phyloP scores from a whole-genome alignment of 2,797 vertebrate species.

The Oophaga sylvatica region DNA sequence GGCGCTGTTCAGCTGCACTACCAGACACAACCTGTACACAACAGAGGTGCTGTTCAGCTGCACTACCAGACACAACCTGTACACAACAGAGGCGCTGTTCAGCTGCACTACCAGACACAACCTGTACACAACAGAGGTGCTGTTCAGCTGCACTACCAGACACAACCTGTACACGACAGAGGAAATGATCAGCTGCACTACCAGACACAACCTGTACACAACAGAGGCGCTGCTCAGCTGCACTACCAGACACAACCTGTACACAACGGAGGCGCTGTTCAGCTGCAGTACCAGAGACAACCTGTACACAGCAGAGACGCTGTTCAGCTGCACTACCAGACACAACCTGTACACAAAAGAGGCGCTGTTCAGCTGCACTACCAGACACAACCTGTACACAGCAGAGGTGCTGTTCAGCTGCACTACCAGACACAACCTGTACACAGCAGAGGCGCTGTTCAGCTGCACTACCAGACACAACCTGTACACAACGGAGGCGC shows the following conservation, averaged over 20 bases:
- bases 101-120: neutral
- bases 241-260: neutral
- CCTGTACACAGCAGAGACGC: too few relatives aligned
- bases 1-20: neutral
- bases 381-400: too few relatives aligned
- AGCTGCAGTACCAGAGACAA: too few relatives aligned
- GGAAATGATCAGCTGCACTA: neutral
- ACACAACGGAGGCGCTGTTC: neutral
- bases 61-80: neutral
- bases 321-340: too few relatives aligned
- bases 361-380: too few relatives aligned
- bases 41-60: neutral
- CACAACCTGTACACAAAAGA: too few relatives aligned
- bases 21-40: neutral
- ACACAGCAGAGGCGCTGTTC: too few relatives aligned
- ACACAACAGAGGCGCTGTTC: neutral
- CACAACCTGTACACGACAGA: neutral
- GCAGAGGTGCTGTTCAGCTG: too few relatives aligned
- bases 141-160: neutral
- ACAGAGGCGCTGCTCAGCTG: neutral
- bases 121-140: neutral
- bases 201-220: neutral
- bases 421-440: too few relatives aligned
- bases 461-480: too few relatives aligned
- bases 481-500: too few relatives aligned